phyloP scores from a whole-genome alignment of 2,113 vertebrate genomes.

The Stercorarius parasiticus region DNA sequence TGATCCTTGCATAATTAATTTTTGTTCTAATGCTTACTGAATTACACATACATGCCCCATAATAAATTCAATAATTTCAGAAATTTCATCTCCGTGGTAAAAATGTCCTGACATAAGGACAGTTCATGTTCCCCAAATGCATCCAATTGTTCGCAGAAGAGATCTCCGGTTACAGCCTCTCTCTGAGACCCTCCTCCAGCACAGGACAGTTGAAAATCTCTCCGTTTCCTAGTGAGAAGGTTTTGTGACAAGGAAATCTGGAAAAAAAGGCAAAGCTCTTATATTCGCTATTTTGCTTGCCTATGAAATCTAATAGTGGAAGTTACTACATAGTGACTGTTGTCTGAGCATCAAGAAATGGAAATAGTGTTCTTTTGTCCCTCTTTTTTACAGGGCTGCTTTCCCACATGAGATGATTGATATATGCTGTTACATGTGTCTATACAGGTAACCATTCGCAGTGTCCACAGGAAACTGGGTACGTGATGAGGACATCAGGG shows the following conservation, averaged over 20 bases:
- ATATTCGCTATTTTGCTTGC: neutral
- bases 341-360: neutral
- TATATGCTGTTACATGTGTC: neutral
- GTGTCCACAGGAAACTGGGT: neutral
- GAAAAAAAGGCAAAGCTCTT: neutral
- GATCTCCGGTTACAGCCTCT: neutral
- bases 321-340: neutral
- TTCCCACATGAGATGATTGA: neutral
- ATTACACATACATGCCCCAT: neutral
- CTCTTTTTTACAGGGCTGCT: neutral
- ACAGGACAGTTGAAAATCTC: neutral
- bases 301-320: neutral
- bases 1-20: neutral
- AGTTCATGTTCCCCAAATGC: neutral
- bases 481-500: neutral
- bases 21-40: neutral
- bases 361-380: neutral
- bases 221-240: neutral
- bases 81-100: neutral
- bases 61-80: slow-evolving; percentile 3
- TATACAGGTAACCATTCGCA: neutral
- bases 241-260: neutral
- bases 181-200: neutral
- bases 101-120: neutral
- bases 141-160: neutral